Conservation (phyloP, 2,888 invertebrate genomes). For the Microplitis deprimator region DNA sequence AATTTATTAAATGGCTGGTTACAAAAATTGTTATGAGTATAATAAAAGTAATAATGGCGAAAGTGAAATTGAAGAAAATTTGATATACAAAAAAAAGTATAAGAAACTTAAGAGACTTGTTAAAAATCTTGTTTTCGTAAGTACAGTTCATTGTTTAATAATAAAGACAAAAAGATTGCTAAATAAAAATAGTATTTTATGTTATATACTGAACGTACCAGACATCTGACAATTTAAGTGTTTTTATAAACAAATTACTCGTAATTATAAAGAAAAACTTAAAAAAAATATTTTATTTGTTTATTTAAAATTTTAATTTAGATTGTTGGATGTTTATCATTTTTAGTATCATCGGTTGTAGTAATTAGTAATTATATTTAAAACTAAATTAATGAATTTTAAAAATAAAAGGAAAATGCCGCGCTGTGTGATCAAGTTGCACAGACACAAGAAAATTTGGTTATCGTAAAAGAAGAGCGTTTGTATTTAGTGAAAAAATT, state of each 20-base stretch:
- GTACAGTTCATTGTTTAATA: conserved; percentile 57
- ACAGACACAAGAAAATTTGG: conserved; percentile 85
- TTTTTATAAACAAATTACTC: too few species aligned
- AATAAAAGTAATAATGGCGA: conserved; percentile 55
- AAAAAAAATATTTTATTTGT: too few species aligned
- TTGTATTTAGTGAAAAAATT: conserved; percentile 85
- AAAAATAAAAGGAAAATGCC: conserved; percentile 80
- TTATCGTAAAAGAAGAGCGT: conserved; percentile 86
- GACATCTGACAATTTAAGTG: too few species aligned
- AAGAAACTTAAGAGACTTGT: conserved; percentile 77
- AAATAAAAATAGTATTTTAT: too few species aligned
- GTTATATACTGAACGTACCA: too few species aligned
- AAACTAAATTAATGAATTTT: not conserved
- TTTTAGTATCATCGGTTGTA: too few species aligned
- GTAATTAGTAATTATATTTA: not conserved
- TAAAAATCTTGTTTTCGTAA: conserved; percentile 79
- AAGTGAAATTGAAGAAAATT: conserved; percentile 69
- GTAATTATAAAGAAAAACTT: too few species aligned
- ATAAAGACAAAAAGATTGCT: not conserved
- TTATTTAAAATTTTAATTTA: too few species aligned
- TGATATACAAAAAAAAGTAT: conserved; percentile 78
- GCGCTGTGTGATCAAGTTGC: conserved; percentile 91
- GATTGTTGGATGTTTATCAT: too few species aligned
- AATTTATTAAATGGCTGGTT: not conserved
- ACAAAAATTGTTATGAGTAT: conserved; percentile 32